Evolutionary conservation across 2,797 vertebrate species (phyloP).

Genomic region (Anguilla marmorata): DNA sequence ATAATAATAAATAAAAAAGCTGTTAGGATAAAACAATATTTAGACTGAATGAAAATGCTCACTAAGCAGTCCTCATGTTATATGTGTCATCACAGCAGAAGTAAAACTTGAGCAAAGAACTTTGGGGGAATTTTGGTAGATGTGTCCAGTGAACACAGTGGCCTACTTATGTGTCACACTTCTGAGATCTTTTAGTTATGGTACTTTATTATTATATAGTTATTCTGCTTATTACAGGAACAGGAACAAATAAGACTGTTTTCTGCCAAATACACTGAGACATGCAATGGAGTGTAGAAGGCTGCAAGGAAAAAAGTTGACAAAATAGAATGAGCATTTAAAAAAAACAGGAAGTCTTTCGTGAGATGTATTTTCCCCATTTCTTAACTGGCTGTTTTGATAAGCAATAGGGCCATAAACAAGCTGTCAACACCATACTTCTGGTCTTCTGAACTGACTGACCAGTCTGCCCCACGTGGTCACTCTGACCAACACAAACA

Average conservation of each 20-base stretch:
- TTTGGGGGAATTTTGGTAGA: too few relatives aligned
- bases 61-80: too few relatives aligned
- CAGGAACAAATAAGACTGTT: background rate
- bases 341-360: background rate
- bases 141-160: too few relatives aligned
- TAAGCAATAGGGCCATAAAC: background rate
- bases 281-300: background rate
- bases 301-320: background rate
- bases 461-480: background rate
- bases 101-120: too few relatives aligned
- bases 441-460: background rate
- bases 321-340: background rate
- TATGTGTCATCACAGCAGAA: too few relatives aligned
- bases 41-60: too few relatives aligned
- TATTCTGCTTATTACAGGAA: background rate
- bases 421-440: background rate
- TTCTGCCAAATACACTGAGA: background rate
- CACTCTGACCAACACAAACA: background rate
- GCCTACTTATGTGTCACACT: background rate
- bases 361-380: background rate
- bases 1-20: too few relatives aligned
- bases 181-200: background rate
- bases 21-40: too few relatives aligned
- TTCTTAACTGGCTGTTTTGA: background rate
- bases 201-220: background rate